These are phyloP conservation scores for Daboia siamensis DNA, from an alignment of 2,113 vertebrate species.

Conservation along the genomic window DNA sequence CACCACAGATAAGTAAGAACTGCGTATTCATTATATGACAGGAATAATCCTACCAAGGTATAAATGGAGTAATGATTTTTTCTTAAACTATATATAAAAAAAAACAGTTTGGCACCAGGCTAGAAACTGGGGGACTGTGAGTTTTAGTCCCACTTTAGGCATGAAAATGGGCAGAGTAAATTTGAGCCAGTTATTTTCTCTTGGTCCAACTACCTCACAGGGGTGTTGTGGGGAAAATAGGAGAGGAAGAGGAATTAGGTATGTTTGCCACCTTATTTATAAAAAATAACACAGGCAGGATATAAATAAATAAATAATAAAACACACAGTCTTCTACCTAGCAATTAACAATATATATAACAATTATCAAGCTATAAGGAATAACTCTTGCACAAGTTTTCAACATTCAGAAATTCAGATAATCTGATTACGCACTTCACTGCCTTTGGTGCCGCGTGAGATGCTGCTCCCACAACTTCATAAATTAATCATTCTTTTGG, in stretches of 20 bases:
- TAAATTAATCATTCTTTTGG: conserved; percentile 13
- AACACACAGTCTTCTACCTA: not conserved
- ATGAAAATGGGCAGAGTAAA: not conserved
- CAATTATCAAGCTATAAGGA: not conserved
- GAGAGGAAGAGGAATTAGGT: not conserved
- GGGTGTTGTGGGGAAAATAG: not conserved
- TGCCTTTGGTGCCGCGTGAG: not conserved
- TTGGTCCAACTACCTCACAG: not conserved
- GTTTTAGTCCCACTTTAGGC: not conserved
- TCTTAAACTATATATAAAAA: not conserved
- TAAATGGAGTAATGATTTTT: not conserved
- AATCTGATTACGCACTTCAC: not conserved
- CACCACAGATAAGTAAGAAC: not conserved
- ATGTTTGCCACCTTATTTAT: not conserved
- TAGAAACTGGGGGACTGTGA: not conserved
- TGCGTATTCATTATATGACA: not conserved
- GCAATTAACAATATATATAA: not conserved
- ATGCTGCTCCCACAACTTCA: not conserved
- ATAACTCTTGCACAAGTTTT: not conserved
- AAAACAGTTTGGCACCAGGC: not conserved
- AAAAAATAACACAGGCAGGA: not conserved
- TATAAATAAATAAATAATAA: not conserved
- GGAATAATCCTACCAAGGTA: not conserved
- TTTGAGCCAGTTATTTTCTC: not conserved
- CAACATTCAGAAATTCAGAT: conserved; percentile 25